Evolutionary conservation across 2,888 invertebrate genomes (phyloP), one percentile per base, ranked within the genome.

Genomic region (Crematogaster levior): DNA sequence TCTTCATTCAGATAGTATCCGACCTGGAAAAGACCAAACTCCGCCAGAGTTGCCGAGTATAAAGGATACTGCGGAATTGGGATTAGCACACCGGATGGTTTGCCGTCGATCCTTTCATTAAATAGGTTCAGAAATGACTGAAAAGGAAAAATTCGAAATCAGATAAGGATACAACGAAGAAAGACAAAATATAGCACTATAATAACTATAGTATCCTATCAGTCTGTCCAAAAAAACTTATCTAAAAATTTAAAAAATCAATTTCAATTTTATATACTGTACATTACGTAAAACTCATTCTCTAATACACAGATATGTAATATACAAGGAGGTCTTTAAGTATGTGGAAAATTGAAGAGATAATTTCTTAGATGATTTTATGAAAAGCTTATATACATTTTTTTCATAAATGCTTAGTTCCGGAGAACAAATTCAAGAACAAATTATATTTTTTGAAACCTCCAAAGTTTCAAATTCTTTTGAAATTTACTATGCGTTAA

Each of bases 41-140:
- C 99, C 2, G 99, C 97, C 63, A 99, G 95, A 0, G 98, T 97
- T 0, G 99, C 99, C 1, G 99, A 99, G 95, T 99, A 99, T 30
- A 99, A 95, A 1, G 99, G 99, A 95, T 99, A 99, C 94, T 99
- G 99, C 0, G 99, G 99, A 93, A 99, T 99, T 0, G 99, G 99
- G 89, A 99, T 97, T 98, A 99, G 96, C 7, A 99, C 97, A 3
- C 99, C 99, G 85, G 96, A 90, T 18, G 93, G 91, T 66, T 94
- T 94, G 9, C 93, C 93, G 81, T 93, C 83, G 4, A 94, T 65
- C 9, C 65, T 83, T 63, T 93, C 92, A 21, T 93, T 93, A 83
- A 95, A 94, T 15, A 95, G 81, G 81, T 94, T 95, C 63, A 95
- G 75, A 60, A 95, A 87, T 0, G 93, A 95, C 96, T 96, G 93